A percentile compares a stretch with the other conserved stretches of the same genome.
Evolutionary conservation across 2,113 vertebrate genomes (phyloP).

Genomic region (Pimephales promelas): DNA sequence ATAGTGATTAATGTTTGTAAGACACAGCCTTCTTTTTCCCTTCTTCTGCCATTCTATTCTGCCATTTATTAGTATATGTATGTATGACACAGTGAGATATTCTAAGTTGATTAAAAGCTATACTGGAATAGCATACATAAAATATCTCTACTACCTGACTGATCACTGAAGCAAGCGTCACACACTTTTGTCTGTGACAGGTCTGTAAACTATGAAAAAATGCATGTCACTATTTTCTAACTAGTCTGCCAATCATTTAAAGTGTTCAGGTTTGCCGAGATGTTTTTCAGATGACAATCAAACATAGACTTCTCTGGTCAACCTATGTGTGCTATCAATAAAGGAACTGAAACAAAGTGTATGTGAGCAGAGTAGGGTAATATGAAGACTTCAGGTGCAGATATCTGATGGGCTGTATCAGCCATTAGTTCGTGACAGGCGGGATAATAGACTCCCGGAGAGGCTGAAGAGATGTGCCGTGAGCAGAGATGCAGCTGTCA

Average conservation of each 20-base stretch:
- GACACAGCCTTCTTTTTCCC: not conserved
- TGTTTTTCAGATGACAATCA: not conserved
- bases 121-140: not conserved
- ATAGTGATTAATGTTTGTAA: not conserved
- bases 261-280: not conserved
- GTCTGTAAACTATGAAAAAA: not conserved
- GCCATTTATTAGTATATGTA: not conserved
- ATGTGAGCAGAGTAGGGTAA: not conserved
- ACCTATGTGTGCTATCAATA: not conserved
- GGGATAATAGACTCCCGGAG: constrained; percentile 24
- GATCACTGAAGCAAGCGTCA: not conserved
- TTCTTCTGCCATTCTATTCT: not conserved
- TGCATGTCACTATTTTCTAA: not conserved
- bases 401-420: not conserved
- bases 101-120: not conserved
- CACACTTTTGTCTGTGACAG: not conserved
- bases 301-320: not conserved
- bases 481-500: constrained; percentile 10
- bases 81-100: not conserved
- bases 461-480: constrained; percentile 15
- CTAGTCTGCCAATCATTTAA: not conserved
- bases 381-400: not conserved
- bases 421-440: constrained; percentile 4
- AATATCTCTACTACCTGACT: not conserved
- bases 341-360: not conserved